Base-by-base conservation (phyloP, 2,113 vertebrate genomes). In the Microcebus ravelobensis region DNA sequence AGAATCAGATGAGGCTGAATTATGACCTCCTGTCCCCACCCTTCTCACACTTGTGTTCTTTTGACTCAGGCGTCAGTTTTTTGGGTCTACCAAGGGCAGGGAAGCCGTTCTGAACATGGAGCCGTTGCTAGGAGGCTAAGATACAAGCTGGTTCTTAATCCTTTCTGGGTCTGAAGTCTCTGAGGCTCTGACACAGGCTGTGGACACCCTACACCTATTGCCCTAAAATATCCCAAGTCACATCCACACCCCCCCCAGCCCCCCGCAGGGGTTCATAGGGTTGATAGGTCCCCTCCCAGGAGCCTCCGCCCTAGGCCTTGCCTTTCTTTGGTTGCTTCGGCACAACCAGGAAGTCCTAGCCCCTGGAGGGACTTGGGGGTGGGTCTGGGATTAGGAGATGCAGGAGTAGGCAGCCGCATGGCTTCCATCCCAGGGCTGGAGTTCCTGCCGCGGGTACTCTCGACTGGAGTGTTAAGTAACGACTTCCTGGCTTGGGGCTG, bases 151-250 rank as follows among this genome's bases (percentile, higher is more conserved):
- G 17, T 3, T 18, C 55, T 77, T 34, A 25, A 3, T 36, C 29
- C 17, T 45, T 42, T n/a, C n/a, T 11, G n/a, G 18, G 34, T n/a
- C 63, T 67, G 13, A 45, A 48, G 80, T 77, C 45, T 23, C 45
- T 70, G 55, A 42, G 61, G 55, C n/a, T 34, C 48, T n/a, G 36
- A 59, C 2, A 6, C 36, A 36, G n/a, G 61, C 45, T 36, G 14
- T 8, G 42, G 45, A 0, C 6, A 20, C 18, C 29, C 52, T 34
- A 5, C 3, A 0, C 13, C 27, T 36, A 25, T 4, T 10, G 25
- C 50, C 0, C 0, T 2, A 8, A 17, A 4, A 5, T 5, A 4
- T 48, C 90, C 63, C 27, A 9, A 45, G 27, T n/a, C 6, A 0
- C 55, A 25, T 20, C 20, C 1, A 17, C 6, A 0, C 21, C 57